Conservation (phyloP, 2,113 vertebrate genomes). For the Isurus oxyrinchus region DNA sequence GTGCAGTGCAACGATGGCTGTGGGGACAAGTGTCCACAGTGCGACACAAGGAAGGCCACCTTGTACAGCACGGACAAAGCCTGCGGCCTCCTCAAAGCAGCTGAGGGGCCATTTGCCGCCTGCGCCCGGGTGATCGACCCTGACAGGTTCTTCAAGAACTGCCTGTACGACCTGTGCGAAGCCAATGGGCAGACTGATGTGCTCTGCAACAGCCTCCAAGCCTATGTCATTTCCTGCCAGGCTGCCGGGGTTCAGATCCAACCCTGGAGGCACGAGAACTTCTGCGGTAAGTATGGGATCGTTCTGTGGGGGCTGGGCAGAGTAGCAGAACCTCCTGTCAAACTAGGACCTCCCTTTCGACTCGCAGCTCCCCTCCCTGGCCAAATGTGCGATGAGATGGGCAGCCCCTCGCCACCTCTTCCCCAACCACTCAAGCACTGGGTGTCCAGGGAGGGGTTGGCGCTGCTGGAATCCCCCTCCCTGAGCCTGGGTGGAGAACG, state of each 20-base stretch:
- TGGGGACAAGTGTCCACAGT: conserved; percentile 44
- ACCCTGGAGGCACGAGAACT: conserved; percentile 62
- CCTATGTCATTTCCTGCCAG: conserved; percentile 65
- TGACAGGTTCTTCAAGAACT: conserved; percentile 47
- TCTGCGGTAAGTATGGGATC: conserved; percentile 59
- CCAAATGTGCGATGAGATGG: too few relatives aligned
- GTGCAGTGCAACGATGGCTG: background rate
- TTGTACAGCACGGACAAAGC: conserved; percentile 38
- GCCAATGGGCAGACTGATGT: conserved; percentile 41
- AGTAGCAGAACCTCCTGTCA: too few relatives aligned
- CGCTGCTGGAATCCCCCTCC: too few relatives aligned
- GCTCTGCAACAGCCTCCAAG: conserved; percentile 65
- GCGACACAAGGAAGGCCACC: conserved; percentile 38
- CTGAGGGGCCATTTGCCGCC: conserved; percentile 51
- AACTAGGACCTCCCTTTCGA: too few relatives aligned
- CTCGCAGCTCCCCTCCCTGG: too few relatives aligned
- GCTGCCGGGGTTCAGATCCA: conserved; percentile 45
- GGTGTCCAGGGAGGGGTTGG: too few relatives aligned
- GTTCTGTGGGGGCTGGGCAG: too few relatives aligned
- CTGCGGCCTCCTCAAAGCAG: conserved; percentile 53
- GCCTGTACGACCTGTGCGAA: conserved; percentile 54
- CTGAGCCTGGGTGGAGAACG: too few relatives aligned
- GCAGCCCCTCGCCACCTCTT: too few relatives aligned
- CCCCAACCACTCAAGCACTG: background rate
- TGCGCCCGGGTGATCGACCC: conserved; percentile 53